Evolutionary conservation across 92 coral and sea anemone genomes (phyloP), one percentile per base, ranked within the genome.

Genomic region (Epizoanthus ramosus): DNA sequence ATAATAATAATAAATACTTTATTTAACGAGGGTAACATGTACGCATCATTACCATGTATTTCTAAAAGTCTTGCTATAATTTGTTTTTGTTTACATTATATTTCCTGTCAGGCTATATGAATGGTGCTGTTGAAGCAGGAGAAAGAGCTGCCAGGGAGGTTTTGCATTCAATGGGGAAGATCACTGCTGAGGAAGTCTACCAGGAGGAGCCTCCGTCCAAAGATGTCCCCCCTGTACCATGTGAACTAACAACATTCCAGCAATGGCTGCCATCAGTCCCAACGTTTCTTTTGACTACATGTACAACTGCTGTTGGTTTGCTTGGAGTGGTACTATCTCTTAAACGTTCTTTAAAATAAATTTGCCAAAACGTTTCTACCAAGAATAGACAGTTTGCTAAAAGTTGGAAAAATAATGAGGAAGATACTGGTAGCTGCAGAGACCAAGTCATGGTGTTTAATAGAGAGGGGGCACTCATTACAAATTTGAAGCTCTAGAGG

Each of bases 111-210:
- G 99, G 99, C 4, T 96, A 94, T 83, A 96, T 96, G 99, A 93
- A 94, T 83, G 99, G 99, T 13, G 99, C 99, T 10, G 99, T 96
- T 1, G 96, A 96, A 35, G 94, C 99, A 33, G 99, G 99, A 1
- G 99, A 96, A 56, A 91, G 99, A 64, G 98, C 99, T 22, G 99
- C 99, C n/a, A 80, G 99, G 77, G 98, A 96, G 75, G 97, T 96
- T 33, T 93, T 96, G 17, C 84, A 85, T 75, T 88, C 92, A 8
- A 94, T 96, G 99, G 94, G 93, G 19, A 92, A 90, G 81, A 96
- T 96, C 21, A 64, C 94, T 1, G 74, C 84, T 24, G 87, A 88
- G 15, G 95, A 88, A 22, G 85, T 93, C 75, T 81, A 90, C 50
- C 99, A 94, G 80, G 83, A 63, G 17, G 98, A 95, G 60, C 98